A percentile compares a stretch with the other conserved stretches of the same genome.
Evolutionary conservation across 2,888 invertebrate species (phyloP).

Genomic region (Antitype chi): DNA sequence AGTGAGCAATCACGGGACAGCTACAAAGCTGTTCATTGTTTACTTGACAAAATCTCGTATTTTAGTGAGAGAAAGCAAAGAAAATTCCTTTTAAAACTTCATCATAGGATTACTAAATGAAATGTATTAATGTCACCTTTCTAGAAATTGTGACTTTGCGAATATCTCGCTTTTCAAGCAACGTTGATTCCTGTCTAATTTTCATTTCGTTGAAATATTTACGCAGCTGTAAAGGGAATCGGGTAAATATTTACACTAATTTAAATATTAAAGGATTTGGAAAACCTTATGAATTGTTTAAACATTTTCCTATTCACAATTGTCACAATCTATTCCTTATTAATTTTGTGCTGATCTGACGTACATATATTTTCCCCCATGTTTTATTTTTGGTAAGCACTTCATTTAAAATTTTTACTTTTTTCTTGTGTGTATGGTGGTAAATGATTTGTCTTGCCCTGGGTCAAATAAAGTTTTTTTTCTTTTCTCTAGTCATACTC

Average conservation of each 20-base stretch:
- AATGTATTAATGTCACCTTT: slow-evolving; percentile 30
- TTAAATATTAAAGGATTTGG: slow-evolving; percentile 38
- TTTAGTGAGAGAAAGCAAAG: neutral
- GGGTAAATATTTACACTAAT: slow-evolving; percentile 44
- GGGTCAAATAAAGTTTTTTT: neutral
- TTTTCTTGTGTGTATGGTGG: too few species aligned
- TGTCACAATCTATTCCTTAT: neutral
- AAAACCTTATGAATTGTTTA: slow-evolving; percentile 23
- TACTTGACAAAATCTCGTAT: neutral
- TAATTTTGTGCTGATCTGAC: neutral
- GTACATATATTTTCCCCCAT: neutral
- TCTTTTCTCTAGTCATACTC: neutral
- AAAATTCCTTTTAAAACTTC: slow-evolving; percentile 11
- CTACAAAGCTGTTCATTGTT: slow-evolving; percentile 13
- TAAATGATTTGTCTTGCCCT: too few species aligned
- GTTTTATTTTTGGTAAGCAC: neutral
- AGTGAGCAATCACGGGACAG: slow-evolving; percentile 45
- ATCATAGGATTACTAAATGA: slow-evolving; percentile 15
- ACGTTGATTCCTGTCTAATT: slow-evolving; percentile 35
- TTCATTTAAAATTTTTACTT: neutral
- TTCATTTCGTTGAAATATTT: slow-evolving; percentile 45
- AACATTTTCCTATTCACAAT: slow-evolving; percentile 21
- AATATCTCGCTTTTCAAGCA: slow-evolving; percentile 37
- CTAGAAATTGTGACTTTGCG: slow-evolving; percentile 27
- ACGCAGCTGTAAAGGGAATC: slow-evolving; percentile 44